Evolutionary conservation across 1,140 invertebrate genomes (phyloP), one percentile per base, ranked within the genome.

Genomic region (Anthonomus grandis): DNA sequence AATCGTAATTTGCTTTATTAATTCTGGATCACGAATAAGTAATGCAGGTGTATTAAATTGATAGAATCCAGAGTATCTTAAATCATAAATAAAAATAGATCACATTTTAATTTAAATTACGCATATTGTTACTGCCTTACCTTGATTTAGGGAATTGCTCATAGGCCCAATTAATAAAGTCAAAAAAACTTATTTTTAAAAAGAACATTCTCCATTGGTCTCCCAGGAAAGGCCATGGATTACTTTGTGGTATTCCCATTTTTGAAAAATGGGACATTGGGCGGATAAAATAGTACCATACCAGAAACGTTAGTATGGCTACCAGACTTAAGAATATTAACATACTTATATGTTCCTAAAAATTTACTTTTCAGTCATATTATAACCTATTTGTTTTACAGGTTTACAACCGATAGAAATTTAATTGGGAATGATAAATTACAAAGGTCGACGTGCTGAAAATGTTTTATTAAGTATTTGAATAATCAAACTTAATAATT

Each of bases 1-100:
- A 0, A 81, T 69, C 2, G 76, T 60, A 2, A 83, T 60, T 17
- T 72, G 70, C 59, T 79, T 79, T 0, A 81, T 74, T 5, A 81
- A 44, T 23, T 78, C 69, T 1, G 70, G 66, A 64, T 78, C 72
- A 23, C 69, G 60, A 0, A 78, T 10, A 1, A 79, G 21, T 12
- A 79, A 45, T 12, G 64, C 57, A 0, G 77, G 77, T 27, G 63
- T 68, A 8, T 66, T 60, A 21, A 77, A 70, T 38, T 76, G 67
- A 41, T 75, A 78, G 36, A 73, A 68, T 2, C 78, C 78, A 27
- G 74, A 55, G 23, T 70, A 76, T 57, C 69, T 70, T n/a, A n/a
- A n/a, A n/a, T n/a, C n/a, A n/a, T n/a, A n/a, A n/a, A n/a, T n/a
- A n/a, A n/a, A n/a, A n/a, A 39, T 41, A 13, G 10, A n/a, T 2